These are phyloP conservation scores for Aythya baeri DNA, from an alignment of 2,113 vertebrate genomes.

Conservation along the genomic window DNA sequence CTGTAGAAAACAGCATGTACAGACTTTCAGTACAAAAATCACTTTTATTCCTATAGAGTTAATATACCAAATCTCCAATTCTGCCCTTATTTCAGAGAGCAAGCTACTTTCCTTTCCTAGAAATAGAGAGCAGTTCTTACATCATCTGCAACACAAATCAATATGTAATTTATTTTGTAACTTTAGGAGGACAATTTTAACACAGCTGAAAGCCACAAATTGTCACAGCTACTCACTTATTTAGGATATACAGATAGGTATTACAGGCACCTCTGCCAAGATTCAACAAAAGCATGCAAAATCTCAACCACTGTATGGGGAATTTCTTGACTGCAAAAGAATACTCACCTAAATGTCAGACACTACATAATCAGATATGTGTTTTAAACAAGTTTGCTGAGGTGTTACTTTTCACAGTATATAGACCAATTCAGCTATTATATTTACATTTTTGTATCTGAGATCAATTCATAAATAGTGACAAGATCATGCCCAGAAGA, in stretches of 20 bases:
- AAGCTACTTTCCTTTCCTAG: neutral
- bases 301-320: neutral
- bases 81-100: neutral
- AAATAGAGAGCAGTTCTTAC: neutral
- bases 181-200: neutral
- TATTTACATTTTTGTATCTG: neutral
- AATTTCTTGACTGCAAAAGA: neutral
- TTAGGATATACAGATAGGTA: neutral
- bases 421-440: neutral
- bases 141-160: neutral
- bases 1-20: fast-evolving
- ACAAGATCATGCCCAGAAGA: neutral
- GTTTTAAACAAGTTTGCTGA: neutral
- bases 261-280: neutral
- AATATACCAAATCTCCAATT: neutral
- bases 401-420: neutral
- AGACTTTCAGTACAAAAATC: neutral
- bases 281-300: neutral
- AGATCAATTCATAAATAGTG: neutral
- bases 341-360: neutral
- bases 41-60: neutral
- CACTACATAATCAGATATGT: neutral
- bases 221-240: neutral
- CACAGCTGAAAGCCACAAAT: neutral
- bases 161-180: neutral